A percentile compares a stretch with the other conserved stretches of the same genome.
These are phyloP conservation scores for Acanthoscelides obtectus DNA, from an alignment of 2,888 invertebrate species.

Conservation along the genomic window DNA sequence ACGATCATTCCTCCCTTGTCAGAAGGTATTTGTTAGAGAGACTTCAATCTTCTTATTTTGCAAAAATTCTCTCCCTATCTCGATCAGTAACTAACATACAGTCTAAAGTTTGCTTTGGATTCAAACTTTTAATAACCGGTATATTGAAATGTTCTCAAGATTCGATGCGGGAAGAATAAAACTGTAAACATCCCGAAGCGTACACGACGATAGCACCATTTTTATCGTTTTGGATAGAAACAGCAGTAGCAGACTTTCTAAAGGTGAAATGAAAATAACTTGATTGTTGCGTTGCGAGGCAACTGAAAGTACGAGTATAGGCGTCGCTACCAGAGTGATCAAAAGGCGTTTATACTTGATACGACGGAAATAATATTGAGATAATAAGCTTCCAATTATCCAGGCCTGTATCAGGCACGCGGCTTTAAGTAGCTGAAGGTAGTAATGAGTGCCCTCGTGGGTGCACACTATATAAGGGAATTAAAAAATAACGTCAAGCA, in stretches of 20 bases:
- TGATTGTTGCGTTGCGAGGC: not conserved
- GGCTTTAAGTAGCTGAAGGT: too few species aligned
- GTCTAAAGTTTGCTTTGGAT: not conserved
- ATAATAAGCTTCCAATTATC: too few species aligned
- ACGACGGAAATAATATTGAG: too few species aligned
- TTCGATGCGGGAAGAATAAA: not conserved
- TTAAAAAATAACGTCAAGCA: too few species aligned
- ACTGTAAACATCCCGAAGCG: not conserved
- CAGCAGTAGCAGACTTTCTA: not conserved
- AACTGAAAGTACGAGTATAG: not conserved
- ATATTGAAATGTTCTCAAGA: not conserved
- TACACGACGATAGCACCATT: not conserved
- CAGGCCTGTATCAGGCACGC: too few species aligned
- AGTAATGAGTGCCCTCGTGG: too few species aligned
- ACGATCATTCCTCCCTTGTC: too few species aligned
- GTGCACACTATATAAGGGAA: too few species aligned
- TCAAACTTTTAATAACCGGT: not conserved
- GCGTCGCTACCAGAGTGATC: not conserved
- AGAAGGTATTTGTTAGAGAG: not conserved
- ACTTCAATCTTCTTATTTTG: not conserved
- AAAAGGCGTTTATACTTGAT: too few species aligned
- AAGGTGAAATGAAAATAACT: not conserved
- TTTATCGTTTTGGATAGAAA: not conserved
- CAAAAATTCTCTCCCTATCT: not conserved
- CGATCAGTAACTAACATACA: not conserved